Conservation (phyloP, 1,140 invertebrate species). For the Lordiphosa collinella region DNA sequence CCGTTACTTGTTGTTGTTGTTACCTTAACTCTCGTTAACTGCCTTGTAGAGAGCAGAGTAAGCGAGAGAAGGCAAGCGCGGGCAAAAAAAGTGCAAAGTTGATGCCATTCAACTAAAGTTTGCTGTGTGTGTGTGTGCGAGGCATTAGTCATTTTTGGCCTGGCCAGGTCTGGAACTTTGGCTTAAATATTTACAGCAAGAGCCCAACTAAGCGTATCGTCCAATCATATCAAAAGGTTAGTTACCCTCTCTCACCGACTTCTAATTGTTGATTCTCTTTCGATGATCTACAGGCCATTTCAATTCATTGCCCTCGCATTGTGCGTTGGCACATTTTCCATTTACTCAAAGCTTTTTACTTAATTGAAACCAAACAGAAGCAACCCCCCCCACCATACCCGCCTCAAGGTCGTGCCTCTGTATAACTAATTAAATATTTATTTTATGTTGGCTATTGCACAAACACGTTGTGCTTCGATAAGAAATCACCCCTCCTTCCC, state of each 20-base stretch:
- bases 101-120: slow-evolving; percentile 33
- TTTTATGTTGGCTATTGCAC: too few relatives aligned
- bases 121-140: slow-evolving; percentile 7
- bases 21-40: slow-evolving; percentile 34
- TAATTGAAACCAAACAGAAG: slow-evolving; percentile 21
- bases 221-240: slow-evolving; percentile 33
- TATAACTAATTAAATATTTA: slow-evolving; percentile 47
- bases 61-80: slow-evolving; percentile 4
- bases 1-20: slow-evolving; percentile 15
- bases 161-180: slow-evolving; percentile 39
- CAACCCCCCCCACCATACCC: not conserved
- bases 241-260: slow-evolving; percentile 11
- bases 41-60: slow-evolving; percentile 18
- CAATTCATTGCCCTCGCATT: slow-evolving; percentile 12
- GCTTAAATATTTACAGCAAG: slow-evolving; percentile 35
- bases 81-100: slow-evolving; percentile 34
- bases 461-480: too few relatives aligned
- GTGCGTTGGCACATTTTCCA: not conserved
- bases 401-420: slow-evolving; percentile 36
- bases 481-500: too few relatives aligned
- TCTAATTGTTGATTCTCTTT: slow-evolving; percentile 14
- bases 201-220: slow-evolving; percentile 20
- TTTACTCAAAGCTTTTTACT: slow-evolving; percentile 34
- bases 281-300: not conserved
- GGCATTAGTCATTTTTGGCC: slow-evolving; percentile 59